Conservation (phyloP, 2,113 vertebrate genomes). For the Rana temporaria region DNA sequence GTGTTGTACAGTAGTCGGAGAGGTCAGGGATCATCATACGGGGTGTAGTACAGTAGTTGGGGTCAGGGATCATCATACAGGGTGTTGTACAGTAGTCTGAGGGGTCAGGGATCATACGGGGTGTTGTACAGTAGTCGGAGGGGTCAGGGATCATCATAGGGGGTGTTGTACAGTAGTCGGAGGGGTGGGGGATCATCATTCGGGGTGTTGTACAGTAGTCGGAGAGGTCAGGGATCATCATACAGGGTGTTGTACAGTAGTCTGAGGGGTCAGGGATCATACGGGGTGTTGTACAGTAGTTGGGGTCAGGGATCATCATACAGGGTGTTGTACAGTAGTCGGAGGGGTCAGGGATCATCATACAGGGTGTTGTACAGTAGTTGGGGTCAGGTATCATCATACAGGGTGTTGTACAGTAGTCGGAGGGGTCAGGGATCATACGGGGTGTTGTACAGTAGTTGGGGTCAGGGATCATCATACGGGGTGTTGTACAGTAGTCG, state of each 20-base stretch:
- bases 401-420: conserved; percentile 6
- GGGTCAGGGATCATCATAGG: conserved; percentile 4
- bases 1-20: conserved; percentile 11
- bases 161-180: conserved; percentile 7
- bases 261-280: conserved; percentile 1
- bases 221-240: neutral
- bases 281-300: conserved; percentile 11
- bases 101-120: conserved; percentile 5
- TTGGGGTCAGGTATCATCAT: conserved; percentile 3
- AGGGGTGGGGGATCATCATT: conserved; percentile 10
- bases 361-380: conserved; percentile 12
- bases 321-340: conserved; percentile 12
- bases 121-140: conserved; percentile 11
- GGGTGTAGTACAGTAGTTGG: conserved; percentile 18
- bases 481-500: conserved; percentile 13
- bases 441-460: conserved; percentile 19
- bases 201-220: conserved; percentile 15
- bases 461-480: conserved; percentile 9
- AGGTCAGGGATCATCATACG: conserved; percentile 3
- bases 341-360: conserved; percentile 12
- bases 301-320: conserved; percentile 6
- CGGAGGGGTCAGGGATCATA: conserved; percentile 1
- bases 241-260: too few relatives aligned
- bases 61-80: conserved; percentile 1
- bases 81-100: conserved; percentile 18